Percentiles rank a stretch among this genome's conserved stretches.
Conservation (phyloP, 2,888 invertebrate genomes). For the Labia minor region DNA sequence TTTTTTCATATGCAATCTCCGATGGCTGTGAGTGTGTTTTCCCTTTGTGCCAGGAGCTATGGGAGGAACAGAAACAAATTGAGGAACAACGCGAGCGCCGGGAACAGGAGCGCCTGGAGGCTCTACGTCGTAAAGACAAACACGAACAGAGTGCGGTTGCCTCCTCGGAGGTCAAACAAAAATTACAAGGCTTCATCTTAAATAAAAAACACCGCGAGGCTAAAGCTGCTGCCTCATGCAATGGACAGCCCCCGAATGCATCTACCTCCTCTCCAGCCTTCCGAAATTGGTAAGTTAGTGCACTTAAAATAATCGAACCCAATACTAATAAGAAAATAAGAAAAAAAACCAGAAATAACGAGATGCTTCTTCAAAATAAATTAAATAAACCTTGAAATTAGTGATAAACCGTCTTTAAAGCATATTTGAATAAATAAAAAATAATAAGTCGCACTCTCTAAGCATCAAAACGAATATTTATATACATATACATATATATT, state of each 20-base stretch:
- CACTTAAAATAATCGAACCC: conserved; percentile 14
- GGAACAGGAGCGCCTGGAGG: conserved; percentile 73
- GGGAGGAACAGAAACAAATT: conserved; percentile 71
- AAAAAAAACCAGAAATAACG: too few species aligned
- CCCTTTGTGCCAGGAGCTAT: conserved; percentile 52
- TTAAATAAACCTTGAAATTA: too few species aligned
- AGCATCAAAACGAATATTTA: too few species aligned
- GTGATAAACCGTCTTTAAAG: too few species aligned
- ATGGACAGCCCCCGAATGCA: conserved; percentile 41
- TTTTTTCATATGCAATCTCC: too few species aligned
- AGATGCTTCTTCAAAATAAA: too few species aligned
- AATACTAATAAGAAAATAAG: too few species aligned
- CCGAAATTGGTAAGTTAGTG: conserved; percentile 65
- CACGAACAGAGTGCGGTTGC: conserved; percentile 93
- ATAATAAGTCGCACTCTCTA: too few species aligned
- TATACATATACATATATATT: too few species aligned
- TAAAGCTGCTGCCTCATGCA: conserved; percentile 42
- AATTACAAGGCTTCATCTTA: conserved; percentile 71
- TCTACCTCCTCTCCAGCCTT: conserved; percentile 58
- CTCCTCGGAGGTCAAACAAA: conserved; percentile 91
- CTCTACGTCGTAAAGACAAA: conserved; percentile 84
- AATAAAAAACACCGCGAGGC: conserved; percentile 66
- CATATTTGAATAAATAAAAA: too few species aligned
- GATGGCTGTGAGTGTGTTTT: conserved; percentile 25
- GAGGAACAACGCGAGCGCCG: conserved; percentile 62